These are phyloP conservation scores for Lasioglossum oenotherae DNA, from an alignment of 2,888 invertebrate species.

Conservation along the genomic window DNA sequence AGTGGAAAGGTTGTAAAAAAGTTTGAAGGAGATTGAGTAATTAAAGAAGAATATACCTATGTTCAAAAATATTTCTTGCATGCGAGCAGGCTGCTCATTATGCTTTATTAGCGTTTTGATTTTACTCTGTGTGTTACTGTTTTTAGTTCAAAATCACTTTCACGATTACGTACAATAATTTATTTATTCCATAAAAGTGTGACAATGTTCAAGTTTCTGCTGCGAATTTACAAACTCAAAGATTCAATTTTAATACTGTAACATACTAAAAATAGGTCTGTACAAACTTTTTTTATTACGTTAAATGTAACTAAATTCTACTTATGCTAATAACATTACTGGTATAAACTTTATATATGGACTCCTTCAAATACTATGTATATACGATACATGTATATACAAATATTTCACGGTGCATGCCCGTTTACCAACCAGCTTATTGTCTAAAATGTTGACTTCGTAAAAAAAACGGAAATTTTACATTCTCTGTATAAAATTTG, in stretches of 20 bases:
- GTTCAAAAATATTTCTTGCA: neutral
- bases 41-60: slow-evolving; percentile 1
- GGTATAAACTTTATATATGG: neutral
- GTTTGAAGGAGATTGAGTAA: neutral
- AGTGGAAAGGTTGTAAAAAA: neutral
- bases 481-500: neutral
- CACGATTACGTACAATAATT: neutral
- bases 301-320: neutral
- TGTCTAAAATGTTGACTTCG: neutral
- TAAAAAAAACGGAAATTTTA: neutral
- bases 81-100: neutral
- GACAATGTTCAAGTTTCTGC: neutral
- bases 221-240: neutral
- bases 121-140: neutral
- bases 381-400: neutral
- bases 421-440: neutral
- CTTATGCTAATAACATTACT: neutral
- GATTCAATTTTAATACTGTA: neutral
- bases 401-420: slow-evolving; percentile 3
- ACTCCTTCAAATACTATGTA: slow-evolving; percentile 1
- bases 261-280: neutral
- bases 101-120: neutral
- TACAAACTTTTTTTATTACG: neutral
- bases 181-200: neutral
- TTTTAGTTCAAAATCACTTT: neutral